A percentile compares a stretch with the other conserved stretches of the same genome.
phyloP scores from a whole-genome alignment of 1,140 invertebrate species.

The Drosophila erecta region DNA sequence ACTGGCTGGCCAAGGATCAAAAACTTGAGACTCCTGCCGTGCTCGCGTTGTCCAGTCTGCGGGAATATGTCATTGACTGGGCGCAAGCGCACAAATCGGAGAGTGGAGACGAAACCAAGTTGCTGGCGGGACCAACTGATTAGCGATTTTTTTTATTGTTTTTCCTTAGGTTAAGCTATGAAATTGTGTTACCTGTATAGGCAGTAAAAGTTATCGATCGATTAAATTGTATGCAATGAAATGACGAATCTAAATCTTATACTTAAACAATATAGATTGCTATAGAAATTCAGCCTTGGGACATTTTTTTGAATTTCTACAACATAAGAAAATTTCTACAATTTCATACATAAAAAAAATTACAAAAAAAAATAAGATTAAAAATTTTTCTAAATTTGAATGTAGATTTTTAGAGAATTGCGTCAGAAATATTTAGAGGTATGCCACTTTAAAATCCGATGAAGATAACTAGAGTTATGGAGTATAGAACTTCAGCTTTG shows the following conservation, averaged over 20 bases:
- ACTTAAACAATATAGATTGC: background rate
- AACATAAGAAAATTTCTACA: no score
- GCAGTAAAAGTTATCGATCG: slow-evolving; percentile 4
- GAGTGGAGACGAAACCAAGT: background rate
- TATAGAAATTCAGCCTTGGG: no score
- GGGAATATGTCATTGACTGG: slow-evolving; percentile 65
- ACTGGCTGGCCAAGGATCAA: slow-evolving; percentile 52
- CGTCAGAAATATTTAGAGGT: no score
- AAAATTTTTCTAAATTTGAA: no score
- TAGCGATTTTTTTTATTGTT: slow-evolving; percentile 6
- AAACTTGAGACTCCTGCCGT: slow-evolving; percentile 49
- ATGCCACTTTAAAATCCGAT: no score
- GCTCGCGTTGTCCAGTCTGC: slow-evolving; percentile 67
- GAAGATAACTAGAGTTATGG: no score
- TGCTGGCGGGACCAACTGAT: background rate
- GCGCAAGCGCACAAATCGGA: slow-evolving; percentile 41
- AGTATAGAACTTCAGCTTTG: no score
- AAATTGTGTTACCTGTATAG: slow-evolving; percentile 30
- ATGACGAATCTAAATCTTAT: background rate
- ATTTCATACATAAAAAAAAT: no score
- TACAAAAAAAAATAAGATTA: no score
- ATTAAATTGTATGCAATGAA: slow-evolving; percentile 41
- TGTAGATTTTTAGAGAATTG: no score
- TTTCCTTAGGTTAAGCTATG: slow-evolving; percentile 28
- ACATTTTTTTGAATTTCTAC: no score